A percentile compares a stretch with the other conserved stretches of the same genome.
These are phyloP conservation scores for Cryptocephalus moraei DNA, from an alignment of 2,888 invertebrate genomes.

Conservation along the genomic window DNA sequence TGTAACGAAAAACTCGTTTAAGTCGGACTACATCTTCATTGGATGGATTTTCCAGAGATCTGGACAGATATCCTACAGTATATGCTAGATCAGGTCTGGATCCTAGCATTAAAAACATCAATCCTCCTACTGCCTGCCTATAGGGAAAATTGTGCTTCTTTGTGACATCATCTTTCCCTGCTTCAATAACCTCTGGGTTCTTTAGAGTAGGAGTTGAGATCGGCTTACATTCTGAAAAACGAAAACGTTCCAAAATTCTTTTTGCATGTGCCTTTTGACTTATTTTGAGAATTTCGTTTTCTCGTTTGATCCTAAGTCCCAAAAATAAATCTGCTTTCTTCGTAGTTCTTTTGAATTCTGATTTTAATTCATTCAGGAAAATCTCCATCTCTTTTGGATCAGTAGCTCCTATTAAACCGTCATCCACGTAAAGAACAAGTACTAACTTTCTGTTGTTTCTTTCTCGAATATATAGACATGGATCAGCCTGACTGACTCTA, in stretches of 20 bases:
- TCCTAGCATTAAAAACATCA: conserved; percentile 6
- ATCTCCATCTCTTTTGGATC: neutral
- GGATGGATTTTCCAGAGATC: conserved; percentile 5
- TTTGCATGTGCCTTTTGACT: too few species aligned
- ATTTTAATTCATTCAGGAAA: neutral
- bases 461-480: neutral
- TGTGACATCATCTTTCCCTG: conserved; percentile 2
- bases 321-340: neutral
- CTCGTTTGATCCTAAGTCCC: neutral
- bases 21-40: conserved; percentile 1
- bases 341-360: neutral
- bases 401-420: neutral
- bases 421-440: neutral
- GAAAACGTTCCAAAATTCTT: too few species aligned
- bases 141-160: conserved; percentile 4
- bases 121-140: conserved; percentile 6
- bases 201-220: too few species aligned
- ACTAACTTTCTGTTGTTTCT: neutral
- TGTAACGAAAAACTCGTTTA: conserved; percentile 5
- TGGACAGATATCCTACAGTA: conserved; percentile 4
- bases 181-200: neutral
- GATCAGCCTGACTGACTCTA: neutral
- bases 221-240: too few species aligned
- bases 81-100: conserved; percentile 7
- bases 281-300: too few species aligned